phyloP scores from a whole-genome alignment of 23 tunicate species.

The Halocynthia roretzi region DNA sequence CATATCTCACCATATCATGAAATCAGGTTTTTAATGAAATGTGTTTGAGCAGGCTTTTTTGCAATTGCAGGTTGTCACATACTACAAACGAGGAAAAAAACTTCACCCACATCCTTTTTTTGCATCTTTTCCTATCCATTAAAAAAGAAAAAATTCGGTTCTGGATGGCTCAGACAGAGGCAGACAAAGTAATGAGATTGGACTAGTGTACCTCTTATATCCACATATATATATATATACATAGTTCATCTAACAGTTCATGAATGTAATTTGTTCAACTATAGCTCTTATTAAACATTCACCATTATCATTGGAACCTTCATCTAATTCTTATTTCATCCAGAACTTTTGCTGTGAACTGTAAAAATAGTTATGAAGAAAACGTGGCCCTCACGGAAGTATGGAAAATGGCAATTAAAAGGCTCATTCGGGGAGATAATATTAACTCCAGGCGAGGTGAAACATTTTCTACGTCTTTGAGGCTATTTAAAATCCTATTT shows the following conservation, averaged over 20 bases:
- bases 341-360: constrained; percentile 54
- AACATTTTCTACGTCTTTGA: neutral
- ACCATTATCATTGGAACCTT: neutral
- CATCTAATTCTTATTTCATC: neutral
- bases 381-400: constrained; percentile 28
- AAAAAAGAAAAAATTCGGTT: constrained; percentile 44
- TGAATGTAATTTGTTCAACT: neutral
- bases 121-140: constrained; percentile 75
- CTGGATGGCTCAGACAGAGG: constrained; percentile 36
- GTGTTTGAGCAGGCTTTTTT: neutral
- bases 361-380: constrained; percentile 7
- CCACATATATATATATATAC: neutral
- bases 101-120: constrained; percentile 27
- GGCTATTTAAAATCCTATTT: neutral
- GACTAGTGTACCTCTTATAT: neutral
- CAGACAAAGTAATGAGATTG: constrained; percentile 31
- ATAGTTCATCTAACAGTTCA: neutral
- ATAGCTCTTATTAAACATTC: neutral
- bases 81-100: constrained; percentile 48
- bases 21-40: no score
- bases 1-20: no score
- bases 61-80: constrained; percentile 67
- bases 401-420: constrained; percentile 68
- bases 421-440: constrained; percentile 37
- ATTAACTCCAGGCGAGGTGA: constrained; percentile 35